These are phyloP conservation scores for Thryonomys swinderianus DNA, from an alignment of 2,113 vertebrate species.

Conservation along the genomic window DNA sequence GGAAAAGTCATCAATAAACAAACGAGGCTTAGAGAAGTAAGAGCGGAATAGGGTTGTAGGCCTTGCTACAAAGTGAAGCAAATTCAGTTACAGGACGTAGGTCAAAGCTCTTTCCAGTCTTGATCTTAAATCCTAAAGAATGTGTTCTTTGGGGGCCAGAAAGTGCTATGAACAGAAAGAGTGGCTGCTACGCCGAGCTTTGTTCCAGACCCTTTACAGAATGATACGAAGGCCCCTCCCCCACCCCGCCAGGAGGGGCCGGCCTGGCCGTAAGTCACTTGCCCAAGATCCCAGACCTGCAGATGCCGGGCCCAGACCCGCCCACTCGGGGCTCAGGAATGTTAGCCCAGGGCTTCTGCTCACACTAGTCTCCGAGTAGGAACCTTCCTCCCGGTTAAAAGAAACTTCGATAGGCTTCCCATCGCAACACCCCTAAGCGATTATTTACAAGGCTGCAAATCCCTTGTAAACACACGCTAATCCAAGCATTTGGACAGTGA, in stretches of 20 bases:
- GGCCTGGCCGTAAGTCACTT: neutral
- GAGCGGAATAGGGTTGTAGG: neutral
- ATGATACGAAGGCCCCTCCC: neutral
- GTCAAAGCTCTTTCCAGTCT: neutral
- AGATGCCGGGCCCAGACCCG: neutral
- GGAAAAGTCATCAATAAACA: constrained; percentile 6
- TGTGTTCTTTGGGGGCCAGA: neutral
- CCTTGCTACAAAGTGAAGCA: constrained; percentile 15
- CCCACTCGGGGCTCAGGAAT: neutral
- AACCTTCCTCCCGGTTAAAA: neutral
- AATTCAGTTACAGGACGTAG: neutral
- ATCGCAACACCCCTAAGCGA: neutral
- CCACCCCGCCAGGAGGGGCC: neutral
- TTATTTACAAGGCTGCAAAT: constrained; percentile 38
- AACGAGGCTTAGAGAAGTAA: constrained; percentile 20
- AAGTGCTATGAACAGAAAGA: constrained; percentile 2
- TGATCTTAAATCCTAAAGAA: neutral
- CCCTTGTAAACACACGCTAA: constrained; percentile 19
- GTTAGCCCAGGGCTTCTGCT: neutral
- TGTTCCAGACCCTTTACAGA: neutral
- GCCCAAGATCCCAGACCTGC: neutral
- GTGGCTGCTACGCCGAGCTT: neutral
- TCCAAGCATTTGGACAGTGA: constrained; percentile 32
- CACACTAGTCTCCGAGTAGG: neutral
- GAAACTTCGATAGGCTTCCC: neutral